Evolutionary conservation across 2,113 vertebrate genomes (phyloP), one percentile per base, ranked within the genome.

Genomic region (Passer domesticus): DNA sequence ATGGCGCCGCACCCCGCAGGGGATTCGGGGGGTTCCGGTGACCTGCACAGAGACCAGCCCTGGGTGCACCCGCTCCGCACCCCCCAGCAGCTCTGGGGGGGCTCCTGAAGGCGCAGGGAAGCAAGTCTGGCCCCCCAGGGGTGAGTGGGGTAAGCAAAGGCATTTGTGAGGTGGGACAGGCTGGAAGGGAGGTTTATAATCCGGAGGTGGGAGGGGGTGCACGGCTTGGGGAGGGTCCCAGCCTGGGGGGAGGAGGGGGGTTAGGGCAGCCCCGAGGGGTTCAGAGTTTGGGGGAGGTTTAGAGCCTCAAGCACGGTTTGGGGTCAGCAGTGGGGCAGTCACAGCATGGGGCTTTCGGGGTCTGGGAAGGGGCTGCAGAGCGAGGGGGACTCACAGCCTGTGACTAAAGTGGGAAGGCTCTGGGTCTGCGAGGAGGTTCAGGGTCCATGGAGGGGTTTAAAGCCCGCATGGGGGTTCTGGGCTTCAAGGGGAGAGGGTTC

Each of bases 81-180:
- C 41, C 58, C 17, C 50, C 15, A 1, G 10, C 8, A 11, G 0
- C 49, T 4, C 31, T 13, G 19, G 4, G 16, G 15, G 7, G 1
- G 6, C 49, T 49, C 28, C 28, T 64, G 70, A 27, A 22, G 33
- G 16, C 1, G 10, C 5, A 17, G 39, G 28, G 28, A 46, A 52
- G 10, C 7, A 35, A 53, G 59, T 58, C 6, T 17, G 25, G 2
- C 15, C 6, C 11, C 17, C 13, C 28, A 39, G 16, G 7, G 4
- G 23, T 21, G 23, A 37, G 37, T 24, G 24, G 33, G 28, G 27
- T 14, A 24, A 27, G 7, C 15, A 58, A 58, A 92, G 1, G 8
- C 4, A 2, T 22, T 49, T 22, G 7, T 24, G 6, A 11, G 14
- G 4, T 7, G 14, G 30, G 28, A 7, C 5, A 56, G 52, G 21